phyloP scores from a whole-genome alignment of 2,113 vertebrate genomes.

The Scortum barcoo region DNA sequence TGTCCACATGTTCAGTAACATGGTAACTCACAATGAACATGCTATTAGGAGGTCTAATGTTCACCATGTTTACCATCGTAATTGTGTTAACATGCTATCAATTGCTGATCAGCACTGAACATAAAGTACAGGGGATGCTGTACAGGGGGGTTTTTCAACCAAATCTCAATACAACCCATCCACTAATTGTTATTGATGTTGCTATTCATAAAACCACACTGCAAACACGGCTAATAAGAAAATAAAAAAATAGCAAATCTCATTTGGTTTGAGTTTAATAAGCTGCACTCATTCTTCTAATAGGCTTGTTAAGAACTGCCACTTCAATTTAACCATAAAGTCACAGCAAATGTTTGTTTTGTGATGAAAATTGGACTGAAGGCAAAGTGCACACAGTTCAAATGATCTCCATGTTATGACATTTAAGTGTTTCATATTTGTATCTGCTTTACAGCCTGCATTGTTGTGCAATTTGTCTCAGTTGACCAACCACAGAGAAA shows the following conservation, averaged over 20 bases:
- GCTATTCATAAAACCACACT: neutral
- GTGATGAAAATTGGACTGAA: slow-evolving; percentile 10
- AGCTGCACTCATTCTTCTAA: neutral
- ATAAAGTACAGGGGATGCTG: neutral
- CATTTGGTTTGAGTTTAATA: slow-evolving; percentile 17
- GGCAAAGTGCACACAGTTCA: slow-evolving; percentile 23
- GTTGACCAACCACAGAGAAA: slow-evolving; percentile 61
- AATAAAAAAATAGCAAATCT: no score
- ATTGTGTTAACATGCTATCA: neutral
- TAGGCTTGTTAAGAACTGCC: neutral
- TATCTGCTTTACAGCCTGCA: slow-evolving; percentile 58
- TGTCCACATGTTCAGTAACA: no score
- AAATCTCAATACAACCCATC: neutral
- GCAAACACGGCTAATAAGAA: no score
- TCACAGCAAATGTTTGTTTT: slow-evolving; percentile 28
- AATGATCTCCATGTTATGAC: slow-evolving; percentile 65
- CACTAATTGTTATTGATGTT: neutral
- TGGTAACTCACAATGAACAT: no score
- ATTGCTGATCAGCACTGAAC: neutral
- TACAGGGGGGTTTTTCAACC: neutral
- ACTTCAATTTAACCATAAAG: slow-evolving; percentile 5
- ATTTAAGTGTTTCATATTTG: slow-evolving; percentile 58
- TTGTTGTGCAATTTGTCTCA: slow-evolving; percentile 70
- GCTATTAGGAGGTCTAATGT: no score
- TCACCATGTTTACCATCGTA: no score